Base-by-base conservation (phyloP, 2,888 invertebrate genomes). In the Tenthredo amoena region DNA sequence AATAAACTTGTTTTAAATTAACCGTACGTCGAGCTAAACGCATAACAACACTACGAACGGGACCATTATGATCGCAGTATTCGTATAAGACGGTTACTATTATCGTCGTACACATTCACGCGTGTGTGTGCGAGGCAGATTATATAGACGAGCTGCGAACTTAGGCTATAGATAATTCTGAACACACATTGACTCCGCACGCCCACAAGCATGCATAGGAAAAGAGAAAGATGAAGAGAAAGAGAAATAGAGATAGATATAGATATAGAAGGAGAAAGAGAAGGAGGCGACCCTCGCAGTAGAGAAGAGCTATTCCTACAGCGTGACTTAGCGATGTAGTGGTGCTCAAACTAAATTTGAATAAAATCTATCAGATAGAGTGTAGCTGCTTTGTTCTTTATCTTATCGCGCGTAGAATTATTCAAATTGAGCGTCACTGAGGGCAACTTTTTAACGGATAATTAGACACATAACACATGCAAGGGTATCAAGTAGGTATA, bases 211-310 rank as follows among this genome's bases (percentile, higher is more conserved):
- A 12, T 62, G 0, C 9, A 58, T 34, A 40, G 62, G 26, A 1
- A n/a, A 89, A 89, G 88, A 89, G 89, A 89, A 88, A 90, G 82
- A 58, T 85, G 90, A 90, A 89, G 90, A 92, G 92, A 92, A 90
- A 92, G 89, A 92, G 90, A 91, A 90, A 91, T 88, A 90, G 89
- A 50, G 90, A 92, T 91, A 91, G 90, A 91, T 47, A 76, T 65
- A 26, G 74, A 43, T 47, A 18, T 18, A 34, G 43, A n/a, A 74
- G 79, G 76, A 37, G 37, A 85, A 9, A 65, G 77, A 79, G 77
- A 43, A 71, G 82, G 74, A 43, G 12, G 7, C 81, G 58, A 58
- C 34, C 79, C 81, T 81, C 58, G 81, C 21, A 12, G 77, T 55
- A 40, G n/a, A 81, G 58, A 62, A 50, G 47, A 84, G 84, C 62